Evolutionary conservation across 2,113 vertebrate genomes (phyloP).

Genomic region (Ramphastos sulfuratus): DNA sequence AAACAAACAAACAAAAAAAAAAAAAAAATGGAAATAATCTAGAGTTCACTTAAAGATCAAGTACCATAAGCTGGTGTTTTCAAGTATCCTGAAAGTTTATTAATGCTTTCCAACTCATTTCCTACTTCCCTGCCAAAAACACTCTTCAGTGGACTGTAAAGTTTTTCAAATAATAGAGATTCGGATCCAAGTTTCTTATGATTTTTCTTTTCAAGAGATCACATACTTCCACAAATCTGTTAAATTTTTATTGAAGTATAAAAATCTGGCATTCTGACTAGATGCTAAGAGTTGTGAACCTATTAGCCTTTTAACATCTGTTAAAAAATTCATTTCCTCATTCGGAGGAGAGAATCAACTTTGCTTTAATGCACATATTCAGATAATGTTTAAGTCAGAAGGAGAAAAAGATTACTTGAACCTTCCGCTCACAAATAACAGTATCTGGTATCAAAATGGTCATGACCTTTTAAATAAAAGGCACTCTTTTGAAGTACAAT

Average conservation of each 20-base stretch:
- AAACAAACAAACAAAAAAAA: too few species aligned
- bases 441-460: conserved; percentile 50
- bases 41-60: conserved; percentile 48
- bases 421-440: not conserved
- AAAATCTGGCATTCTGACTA: conserved; percentile 39
- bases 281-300: conserved; percentile 10
- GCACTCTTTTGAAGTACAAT: conserved; percentile 15
- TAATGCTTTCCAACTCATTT: conserved; percentile 71
- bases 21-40: not conserved
- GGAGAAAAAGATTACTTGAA: not conserved
- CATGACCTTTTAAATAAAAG: conserved; percentile 22
- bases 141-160: conserved; percentile 63
- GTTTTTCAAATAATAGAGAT: conserved; percentile 57
- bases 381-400: not conserved
- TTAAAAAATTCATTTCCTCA: conserved; percentile 63
- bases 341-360: not conserved
- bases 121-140: conserved; percentile 68
- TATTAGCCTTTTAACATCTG: conserved; percentile 49
- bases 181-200: conserved; percentile 55
- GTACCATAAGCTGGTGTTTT: conserved; percentile 54
- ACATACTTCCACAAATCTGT: conserved; percentile 41
- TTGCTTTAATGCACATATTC: not conserved
- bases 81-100: conserved; percentile 62
- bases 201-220: conserved; percentile 52
- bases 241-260: conserved; percentile 62